These are phyloP conservation scores for Drosophila prosaltans DNA, from an alignment of 1,140 invertebrate species.

Conservation along the genomic window DNA sequence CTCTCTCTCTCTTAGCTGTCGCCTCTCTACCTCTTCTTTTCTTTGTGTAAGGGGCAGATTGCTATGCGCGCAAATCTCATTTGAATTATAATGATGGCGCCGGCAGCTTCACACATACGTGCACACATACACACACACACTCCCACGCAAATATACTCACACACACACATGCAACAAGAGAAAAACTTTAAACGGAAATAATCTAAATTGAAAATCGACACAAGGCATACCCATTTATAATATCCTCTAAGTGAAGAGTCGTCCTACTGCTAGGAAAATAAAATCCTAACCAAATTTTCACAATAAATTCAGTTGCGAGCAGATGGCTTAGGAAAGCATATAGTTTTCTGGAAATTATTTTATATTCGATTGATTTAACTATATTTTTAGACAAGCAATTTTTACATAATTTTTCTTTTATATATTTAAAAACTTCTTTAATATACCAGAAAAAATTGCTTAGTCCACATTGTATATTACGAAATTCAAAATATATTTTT, in stretches of 20 bases:
- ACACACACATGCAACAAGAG: background rate
- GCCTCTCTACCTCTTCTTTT: conserved; percentile 3
- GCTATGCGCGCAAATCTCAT: conserved; percentile 77
- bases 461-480: no score
- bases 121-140: conserved; percentile 20
- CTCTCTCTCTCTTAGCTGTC: background rate
- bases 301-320: no score
- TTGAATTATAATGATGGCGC: conserved; percentile 80
- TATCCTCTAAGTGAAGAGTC: background rate
- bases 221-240: background rate
- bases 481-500: no score
- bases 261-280: background rate
- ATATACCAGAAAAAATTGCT: no score
- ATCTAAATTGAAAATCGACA: background rate
- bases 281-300: background rate
- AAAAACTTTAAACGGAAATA: conserved; percentile 3
- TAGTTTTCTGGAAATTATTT: no score
- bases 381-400: no score
- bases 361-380: no score
- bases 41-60: conserved; percentile 37
- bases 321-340: no score
- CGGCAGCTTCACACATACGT: conserved; percentile 49
- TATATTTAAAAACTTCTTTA: no score
- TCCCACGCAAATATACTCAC: conserved; percentile 8
- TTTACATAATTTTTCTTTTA: no score